Base-by-base conservation (phyloP, 92 coral and sea anemone species). In the Phenganax marumi region DNA sequence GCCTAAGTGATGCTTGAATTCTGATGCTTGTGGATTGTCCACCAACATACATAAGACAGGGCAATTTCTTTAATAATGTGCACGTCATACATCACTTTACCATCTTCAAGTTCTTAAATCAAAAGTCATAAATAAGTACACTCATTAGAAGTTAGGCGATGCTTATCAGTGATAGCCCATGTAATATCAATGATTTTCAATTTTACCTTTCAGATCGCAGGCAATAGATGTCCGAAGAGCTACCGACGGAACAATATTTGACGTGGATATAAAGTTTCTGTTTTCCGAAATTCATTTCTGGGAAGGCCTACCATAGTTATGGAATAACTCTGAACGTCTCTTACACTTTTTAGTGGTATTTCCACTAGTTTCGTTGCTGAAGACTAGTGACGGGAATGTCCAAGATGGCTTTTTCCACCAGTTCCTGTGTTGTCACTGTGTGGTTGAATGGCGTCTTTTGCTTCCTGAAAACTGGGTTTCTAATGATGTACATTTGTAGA, bases 361-460 rank as follows among this genome's bases (percentile, higher is more conserved):
- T n/a, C n/a, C n/a, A 11, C 54, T 71, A 14, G 76, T 71, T 71
- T 71, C 76, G 54, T 71, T 55, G 25, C 76, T 71, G 76, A 71
- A 71, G 6, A 71, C 18, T 0, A 71, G 76, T 6, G 48, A 19
- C 5, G 76, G 76, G 12, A 71, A 2, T 39, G 53, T 71, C 7
- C 6, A 4, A 43, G 76, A 39, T 51, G 57, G 76, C 12, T 39
- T 71, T 7, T 51, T 51, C 57, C 76, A n/a, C 76, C 74, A 71
- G 76, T 22, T 3, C 0, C 53, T 21, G 19, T 55, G 4, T 10
- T 71, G 76, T 71, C 76, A 0, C 8, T 71, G 17, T 71, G 56
- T 8, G 54, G 54, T n/a, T n/a, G n/a, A n/a, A n/a, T n/a, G n/a
- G n/a, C n/a, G n/a, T n/a, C n/a, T n/a, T n/a, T n/a, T n/a, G 56